Evolutionary conservation across 2,113 vertebrate species (phyloP), one percentile per base, ranked within the genome.

Genomic region (Mandrillus leucophaeus): DNA sequence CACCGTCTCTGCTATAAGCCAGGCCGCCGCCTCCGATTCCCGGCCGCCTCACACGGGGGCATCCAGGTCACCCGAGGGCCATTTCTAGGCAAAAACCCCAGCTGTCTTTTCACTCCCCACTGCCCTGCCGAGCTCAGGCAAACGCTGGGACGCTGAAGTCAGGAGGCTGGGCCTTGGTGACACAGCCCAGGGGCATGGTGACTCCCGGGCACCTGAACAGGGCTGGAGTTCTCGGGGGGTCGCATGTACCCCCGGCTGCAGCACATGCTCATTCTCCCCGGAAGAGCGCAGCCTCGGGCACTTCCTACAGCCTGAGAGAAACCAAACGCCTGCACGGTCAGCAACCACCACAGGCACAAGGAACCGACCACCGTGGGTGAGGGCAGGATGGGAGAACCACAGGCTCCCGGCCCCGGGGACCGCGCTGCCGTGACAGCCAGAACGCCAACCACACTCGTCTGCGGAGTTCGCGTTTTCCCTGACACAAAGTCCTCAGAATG

Each of bases 251-350:
- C 92, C 38, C 1, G 22, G 48, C 48, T 17, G 0, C 13, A 43
- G 38, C 6, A 1, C 20, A 70, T 0, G 8, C 50, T 3, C 1
- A 4, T 43, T 11, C 52, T 72, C 30, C n/a, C 5, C 4, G 45
- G 61, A 43, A 81, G 52, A 43, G 30, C 0, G 2, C 0, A 8
- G 75, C 10, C 17, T 8, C 0, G 1, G 6, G 6, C 0, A 13
- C 3, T 30, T 25, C 55, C 84, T 7, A 2, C 16, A 52, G 57
- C 57, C 22, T 18, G 40, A 86, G 72, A 76, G 2, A 45, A 50
- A 35, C 17, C 76, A 78, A 48, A 32, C 16, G 1, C 25, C 32
- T 0, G 13, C 43, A 50, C 16, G 43, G 75, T 13, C 38, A 64
- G 1, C 18, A 18, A 45, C 10, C 27, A 14, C 59, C 59, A 35